Evolutionary conservation across 1,140 invertebrate species (phyloP).

Genomic region (Fopius arisanus): DNA sequence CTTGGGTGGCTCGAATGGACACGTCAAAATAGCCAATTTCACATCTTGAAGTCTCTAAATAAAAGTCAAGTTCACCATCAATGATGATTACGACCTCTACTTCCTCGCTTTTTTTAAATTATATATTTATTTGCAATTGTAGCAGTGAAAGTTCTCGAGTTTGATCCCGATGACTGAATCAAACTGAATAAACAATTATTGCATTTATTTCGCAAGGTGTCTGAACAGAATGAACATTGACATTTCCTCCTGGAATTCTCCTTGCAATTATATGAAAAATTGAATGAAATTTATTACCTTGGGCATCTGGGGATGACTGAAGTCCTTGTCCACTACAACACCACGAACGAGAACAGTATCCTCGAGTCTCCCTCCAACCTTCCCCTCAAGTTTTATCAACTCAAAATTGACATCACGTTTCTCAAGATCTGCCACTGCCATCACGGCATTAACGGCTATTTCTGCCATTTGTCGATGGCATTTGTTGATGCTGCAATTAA

Average conservation of each 20-base stretch:
- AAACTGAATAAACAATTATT: constrained; percentile 20
- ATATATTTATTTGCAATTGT: constrained; percentile 13
- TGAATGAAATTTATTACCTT: constrained; percentile 75
- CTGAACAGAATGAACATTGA: constrained; percentile 34
- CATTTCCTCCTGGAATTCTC: constrained; percentile 36
- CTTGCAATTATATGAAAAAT: constrained; percentile 35
- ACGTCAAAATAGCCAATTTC: constrained; percentile 96
- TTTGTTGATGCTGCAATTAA: constrained; percentile 74
- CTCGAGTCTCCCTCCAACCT: constrained; percentile 96
- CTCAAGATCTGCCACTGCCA: constrained; percentile 93
- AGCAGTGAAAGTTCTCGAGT: constrained; percentile 1
- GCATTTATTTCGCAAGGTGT: constrained; percentile 39
- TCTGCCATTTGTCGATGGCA: constrained; percentile 97
- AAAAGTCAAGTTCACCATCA: neutral
- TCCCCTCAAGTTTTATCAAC: constrained; percentile 98
- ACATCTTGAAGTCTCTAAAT: constrained; percentile 79
- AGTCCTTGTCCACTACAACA: constrained; percentile 98
- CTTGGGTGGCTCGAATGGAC: constrained; percentile 99
- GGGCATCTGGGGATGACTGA: constrained; percentile 99
- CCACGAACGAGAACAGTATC: constrained; percentile 97
- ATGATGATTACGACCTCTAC: no score
- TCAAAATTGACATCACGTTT: constrained; percentile 99
- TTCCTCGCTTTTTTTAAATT: no score
- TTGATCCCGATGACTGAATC: constrained; percentile 3
- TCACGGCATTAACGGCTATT: constrained; percentile 96